These are phyloP conservation scores for Eupithecia centaureata DNA, from an alignment of 2,888 invertebrate genomes.

Conservation along the genomic window DNA sequence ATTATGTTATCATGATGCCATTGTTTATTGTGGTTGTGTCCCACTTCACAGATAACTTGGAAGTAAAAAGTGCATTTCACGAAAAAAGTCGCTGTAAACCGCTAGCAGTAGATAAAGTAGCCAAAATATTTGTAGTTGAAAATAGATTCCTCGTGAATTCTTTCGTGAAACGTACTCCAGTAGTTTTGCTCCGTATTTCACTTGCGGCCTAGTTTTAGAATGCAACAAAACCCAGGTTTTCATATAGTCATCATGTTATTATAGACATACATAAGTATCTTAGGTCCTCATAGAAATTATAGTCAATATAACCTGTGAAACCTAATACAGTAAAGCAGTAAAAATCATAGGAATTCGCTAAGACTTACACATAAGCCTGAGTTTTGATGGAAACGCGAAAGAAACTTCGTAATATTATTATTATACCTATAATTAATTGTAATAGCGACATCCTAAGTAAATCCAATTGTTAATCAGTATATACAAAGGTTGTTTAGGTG, in stretches of 20 bases:
- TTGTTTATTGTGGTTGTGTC: too few species aligned
- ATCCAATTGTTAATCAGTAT: too few species aligned
- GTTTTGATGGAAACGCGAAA: not conserved
- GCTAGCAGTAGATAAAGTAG: not conserved
- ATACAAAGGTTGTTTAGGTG: too few species aligned
- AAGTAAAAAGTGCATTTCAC: not conserved
- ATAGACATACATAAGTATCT: too few species aligned
- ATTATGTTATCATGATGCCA: too few species aligned
- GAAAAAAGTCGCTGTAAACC: not conserved
- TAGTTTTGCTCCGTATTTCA: not conserved
- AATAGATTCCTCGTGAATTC: not conserved
- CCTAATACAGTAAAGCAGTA: not conserved
- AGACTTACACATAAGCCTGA: not conserved
- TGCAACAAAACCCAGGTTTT: not conserved
- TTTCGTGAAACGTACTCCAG: not conserved
- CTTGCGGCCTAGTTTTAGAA: not conserved
- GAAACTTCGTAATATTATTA: too few species aligned
- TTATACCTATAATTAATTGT: not conserved
- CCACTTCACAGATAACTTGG: not conserved
- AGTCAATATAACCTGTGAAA: not conserved
- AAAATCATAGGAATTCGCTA: not conserved
- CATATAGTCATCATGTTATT: too few species aligned
- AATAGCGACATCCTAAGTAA: not conserved
- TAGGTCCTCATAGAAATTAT: too few species aligned
- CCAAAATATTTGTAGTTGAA: not conserved